A percentile compares a stretch with the other conserved stretches of the same genome.
These are phyloP conservation scores for Musca domestica DNA, from an alignment of 1,140 invertebrate genomes.

Conservation along the genomic window DNA sequence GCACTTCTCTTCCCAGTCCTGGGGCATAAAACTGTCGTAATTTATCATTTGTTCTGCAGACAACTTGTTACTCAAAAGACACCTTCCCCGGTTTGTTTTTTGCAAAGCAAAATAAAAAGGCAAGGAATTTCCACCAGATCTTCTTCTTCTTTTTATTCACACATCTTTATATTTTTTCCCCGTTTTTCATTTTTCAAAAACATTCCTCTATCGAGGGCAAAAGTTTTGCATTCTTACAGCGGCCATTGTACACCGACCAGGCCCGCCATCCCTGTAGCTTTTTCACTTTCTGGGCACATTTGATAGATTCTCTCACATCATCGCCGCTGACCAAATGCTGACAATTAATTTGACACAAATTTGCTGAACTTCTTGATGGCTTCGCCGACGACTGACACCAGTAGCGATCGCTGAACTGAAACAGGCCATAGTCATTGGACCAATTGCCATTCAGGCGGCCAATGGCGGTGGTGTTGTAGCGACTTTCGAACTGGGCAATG, in stretches of 20 bases:
- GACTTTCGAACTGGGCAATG: constrained; percentile 45
- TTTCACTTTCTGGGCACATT: constrained; percentile 15
- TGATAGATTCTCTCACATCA: constrained; percentile 3
- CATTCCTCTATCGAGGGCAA: constrained; percentile 17
- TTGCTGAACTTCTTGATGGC: constrained; percentile 24
- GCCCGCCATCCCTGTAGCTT: constrained; percentile 23
- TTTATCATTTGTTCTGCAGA: neutral
- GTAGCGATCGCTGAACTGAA: constrained; percentile 49
- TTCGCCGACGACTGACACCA: constrained; percentile 45
- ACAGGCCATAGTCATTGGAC: constrained; percentile 45
- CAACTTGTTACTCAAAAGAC: too few relatives aligned
- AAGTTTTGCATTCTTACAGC: neutral
- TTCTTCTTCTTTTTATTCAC: neutral
- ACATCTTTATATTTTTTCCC: neutral
- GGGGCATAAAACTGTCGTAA: constrained; percentile 9
- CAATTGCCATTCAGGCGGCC: constrained; percentile 40
- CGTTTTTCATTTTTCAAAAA: constrained; percentile 19
- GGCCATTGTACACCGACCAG: constrained; percentile 16
- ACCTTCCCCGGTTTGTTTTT: neutral
- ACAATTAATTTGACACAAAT: constrained; percentile 12
- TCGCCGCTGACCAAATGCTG: neutral
- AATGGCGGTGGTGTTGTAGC: constrained; percentile 41
- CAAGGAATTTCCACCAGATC: neutral
- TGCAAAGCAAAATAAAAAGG: too few relatives aligned
- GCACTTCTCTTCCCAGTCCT: neutral